phyloP scores from a whole-genome alignment of 2,797 vertebrate species.

The Chlorospingus flavigularis region DNA sequence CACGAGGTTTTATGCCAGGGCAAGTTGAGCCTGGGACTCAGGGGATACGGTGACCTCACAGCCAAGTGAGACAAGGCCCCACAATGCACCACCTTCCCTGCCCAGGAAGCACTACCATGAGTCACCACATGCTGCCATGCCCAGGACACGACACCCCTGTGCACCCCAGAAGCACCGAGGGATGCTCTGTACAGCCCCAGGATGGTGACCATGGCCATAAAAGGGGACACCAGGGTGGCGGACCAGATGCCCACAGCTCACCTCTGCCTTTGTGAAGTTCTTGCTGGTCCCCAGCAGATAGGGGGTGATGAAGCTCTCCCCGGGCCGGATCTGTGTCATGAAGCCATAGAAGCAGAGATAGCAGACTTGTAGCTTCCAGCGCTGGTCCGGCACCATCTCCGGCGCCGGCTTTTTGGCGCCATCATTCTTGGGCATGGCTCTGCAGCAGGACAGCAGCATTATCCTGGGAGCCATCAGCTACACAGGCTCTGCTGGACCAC shows the following conservation, averaged over 20 bases:
- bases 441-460: neutral
- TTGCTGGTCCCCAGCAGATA: slow-evolving; percentile 81
- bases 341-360: slow-evolving; percentile 94
- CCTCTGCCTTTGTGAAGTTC: slow-evolving; percentile 89
- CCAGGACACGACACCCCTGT: rapidly evolving
- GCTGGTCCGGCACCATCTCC: neutral
- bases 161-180: rapidly evolving
- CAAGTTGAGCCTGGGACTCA: neutral
- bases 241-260: slow-evolving; percentile 6
- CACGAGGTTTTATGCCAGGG: rapidly evolving
- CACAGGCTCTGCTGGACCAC: neutral
- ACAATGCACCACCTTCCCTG: neutral
- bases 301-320: slow-evolving; percentile 93
- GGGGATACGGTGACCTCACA: neutral
- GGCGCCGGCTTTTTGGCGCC: neutral
- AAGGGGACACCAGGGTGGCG: neutral
- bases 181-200: neutral
- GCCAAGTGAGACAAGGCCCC: neutral
- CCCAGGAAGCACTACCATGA: rapidly evolving
- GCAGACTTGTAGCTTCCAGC: slow-evolving; percentile 82
- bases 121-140: rapidly evolving
- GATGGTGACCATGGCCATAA: rapidly evolving
- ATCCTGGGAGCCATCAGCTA: neutral
- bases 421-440: neutral
- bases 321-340: slow-evolving; percentile 88